These are phyloP conservation scores for Aurelia aurita DNA, from an alignment of 30 jellyfish, hydroid and myxozoan genomes.

Conservation along the genomic window DNA sequence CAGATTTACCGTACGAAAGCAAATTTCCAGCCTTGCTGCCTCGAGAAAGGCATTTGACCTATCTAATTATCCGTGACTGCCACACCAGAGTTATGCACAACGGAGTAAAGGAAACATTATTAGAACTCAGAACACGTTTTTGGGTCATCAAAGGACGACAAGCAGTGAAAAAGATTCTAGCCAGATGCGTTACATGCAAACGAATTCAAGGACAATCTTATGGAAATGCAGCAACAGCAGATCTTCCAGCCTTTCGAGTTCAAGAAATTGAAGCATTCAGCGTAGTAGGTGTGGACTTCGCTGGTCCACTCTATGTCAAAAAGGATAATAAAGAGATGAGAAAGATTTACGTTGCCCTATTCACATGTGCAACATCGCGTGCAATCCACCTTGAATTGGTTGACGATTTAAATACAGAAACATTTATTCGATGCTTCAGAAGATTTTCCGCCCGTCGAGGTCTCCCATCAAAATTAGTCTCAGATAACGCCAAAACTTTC, in stretches of 20 bases:
- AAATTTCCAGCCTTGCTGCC: too few species aligned
- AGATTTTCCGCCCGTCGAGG: constrained; percentile 55
- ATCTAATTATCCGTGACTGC: constrained; percentile 30
- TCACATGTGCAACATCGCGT: constrained; percentile 32
- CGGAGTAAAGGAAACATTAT: constrained; percentile 16
- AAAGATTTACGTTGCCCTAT: constrained; percentile 21
- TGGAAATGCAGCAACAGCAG: constrained; percentile 10
- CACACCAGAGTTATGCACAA: constrained; percentile 19
- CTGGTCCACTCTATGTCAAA: constrained; percentile 35
- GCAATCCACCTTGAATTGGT: background rate
- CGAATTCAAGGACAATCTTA: constrained; percentile 18
- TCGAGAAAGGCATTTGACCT: background rate
- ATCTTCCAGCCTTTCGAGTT: constrained; percentile 31
- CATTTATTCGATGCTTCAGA: constrained; percentile 20
- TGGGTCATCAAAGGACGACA: constrained; percentile 52
- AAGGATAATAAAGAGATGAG: background rate
- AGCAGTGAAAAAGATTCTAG: constrained; percentile 9
- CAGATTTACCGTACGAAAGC: background rate
- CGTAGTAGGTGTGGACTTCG: constrained; percentile 21
- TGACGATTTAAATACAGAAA: background rate
- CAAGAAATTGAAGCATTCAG: constrained; percentile 12
- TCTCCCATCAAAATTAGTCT: background rate
- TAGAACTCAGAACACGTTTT: constrained; percentile 34
- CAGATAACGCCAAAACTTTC: constrained; percentile 9
- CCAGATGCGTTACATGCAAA: constrained; percentile 14